Percentiles rank a stretch among this genome's conserved stretches.
These are phyloP conservation scores for Diplosoma virens DNA, from an alignment of 23 tunicate genomes.

Conservation along the genomic window DNA sequence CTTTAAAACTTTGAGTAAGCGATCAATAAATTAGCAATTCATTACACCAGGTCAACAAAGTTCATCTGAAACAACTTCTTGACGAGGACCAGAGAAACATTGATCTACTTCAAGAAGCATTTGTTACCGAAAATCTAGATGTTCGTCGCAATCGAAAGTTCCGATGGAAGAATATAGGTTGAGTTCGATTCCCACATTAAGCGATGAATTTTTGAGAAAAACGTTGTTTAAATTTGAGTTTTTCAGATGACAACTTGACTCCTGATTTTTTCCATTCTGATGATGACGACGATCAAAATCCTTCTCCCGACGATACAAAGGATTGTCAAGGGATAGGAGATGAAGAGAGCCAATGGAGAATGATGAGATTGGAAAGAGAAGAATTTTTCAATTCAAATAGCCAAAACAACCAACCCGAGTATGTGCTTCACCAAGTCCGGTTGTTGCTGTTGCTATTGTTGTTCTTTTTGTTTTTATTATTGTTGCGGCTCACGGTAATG, in stretches of 20 bases:
- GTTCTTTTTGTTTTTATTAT: too few relatives aligned
- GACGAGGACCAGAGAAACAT: constrained; percentile 84
- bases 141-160: constrained; percentile 70
- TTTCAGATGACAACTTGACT: constrained; percentile 41
- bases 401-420: too few relatives aligned
- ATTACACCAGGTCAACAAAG: constrained; percentile 68
- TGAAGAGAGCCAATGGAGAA: constrained; percentile 87
- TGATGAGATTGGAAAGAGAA: constrained; percentile 60
- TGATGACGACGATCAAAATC: constrained; percentile 65
- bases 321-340: constrained; percentile 30
- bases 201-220: not conserved
- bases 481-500: too few relatives aligned
- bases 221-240: not conserved
- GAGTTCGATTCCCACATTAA: not conserved
- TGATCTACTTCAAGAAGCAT: constrained; percentile 90
- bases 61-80: constrained; percentile 66
- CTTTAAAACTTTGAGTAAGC: too few relatives aligned
- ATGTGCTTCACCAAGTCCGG: too few relatives aligned
- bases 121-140: constrained; percentile 64
- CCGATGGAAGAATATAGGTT: constrained; percentile 84
- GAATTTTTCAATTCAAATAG: constrained; percentile 49
- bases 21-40: not conserved
- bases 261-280: constrained; percentile 60
- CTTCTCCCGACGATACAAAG: not conserved
- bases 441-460: too few relatives aligned